A percentile compares a stretch with the other conserved stretches of the same genome.
phyloP scores from a whole-genome alignment of 2,113 vertebrate species.

The Hippocampus zosterae region DNA sequence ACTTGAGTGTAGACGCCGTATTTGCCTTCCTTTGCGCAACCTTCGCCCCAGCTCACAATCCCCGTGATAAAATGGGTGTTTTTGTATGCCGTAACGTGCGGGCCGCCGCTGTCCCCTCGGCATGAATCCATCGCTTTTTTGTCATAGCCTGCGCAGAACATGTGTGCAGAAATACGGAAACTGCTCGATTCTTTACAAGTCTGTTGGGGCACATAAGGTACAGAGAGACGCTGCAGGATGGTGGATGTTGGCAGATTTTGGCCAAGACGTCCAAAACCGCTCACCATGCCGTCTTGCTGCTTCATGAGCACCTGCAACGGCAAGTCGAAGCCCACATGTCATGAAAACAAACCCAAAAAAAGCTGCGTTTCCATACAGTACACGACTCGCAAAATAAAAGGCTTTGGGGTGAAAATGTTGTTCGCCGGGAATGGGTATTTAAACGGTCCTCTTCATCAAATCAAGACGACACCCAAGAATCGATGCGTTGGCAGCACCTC shows the following conservation, averaged over 20 bases:
- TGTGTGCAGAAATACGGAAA: conserved; percentile 74
- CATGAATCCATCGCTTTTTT: conserved; percentile 79
- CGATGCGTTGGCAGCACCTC: too few relatives aligned
- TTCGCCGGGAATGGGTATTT: not conserved
- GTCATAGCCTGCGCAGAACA: conserved; percentile 94
- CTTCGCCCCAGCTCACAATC: conserved; percentile 95
- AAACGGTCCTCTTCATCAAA: too few relatives aligned
- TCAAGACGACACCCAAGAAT: too few relatives aligned
- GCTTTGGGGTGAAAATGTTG: too few relatives aligned
- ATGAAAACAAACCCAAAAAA: not conserved
- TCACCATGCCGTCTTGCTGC: conserved; percentile 71
- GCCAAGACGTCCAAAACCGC: conserved; percentile 82
- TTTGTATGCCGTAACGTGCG: conserved; percentile 82
- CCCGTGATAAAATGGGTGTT: conserved; percentile 85
- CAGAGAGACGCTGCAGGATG: conserved; percentile 74
- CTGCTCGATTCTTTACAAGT: conserved; percentile 81
- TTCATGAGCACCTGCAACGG: conserved; percentile 79
- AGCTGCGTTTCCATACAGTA: too few relatives aligned
- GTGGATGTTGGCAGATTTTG: conserved; percentile 56
- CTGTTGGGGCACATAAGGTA: conserved; percentile 81
- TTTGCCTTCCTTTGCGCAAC: conserved; percentile 84
- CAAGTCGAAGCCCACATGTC: too few relatives aligned
- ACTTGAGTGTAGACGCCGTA: conserved; percentile 91
- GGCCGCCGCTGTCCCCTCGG: conserved; percentile 91
- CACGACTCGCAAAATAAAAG: not conserved